Percentiles rank a stretch among this genome's conserved stretches.
phyloP scores from a whole-genome alignment of 1,140 invertebrate genomes.

The Liolophura sinensis region DNA sequence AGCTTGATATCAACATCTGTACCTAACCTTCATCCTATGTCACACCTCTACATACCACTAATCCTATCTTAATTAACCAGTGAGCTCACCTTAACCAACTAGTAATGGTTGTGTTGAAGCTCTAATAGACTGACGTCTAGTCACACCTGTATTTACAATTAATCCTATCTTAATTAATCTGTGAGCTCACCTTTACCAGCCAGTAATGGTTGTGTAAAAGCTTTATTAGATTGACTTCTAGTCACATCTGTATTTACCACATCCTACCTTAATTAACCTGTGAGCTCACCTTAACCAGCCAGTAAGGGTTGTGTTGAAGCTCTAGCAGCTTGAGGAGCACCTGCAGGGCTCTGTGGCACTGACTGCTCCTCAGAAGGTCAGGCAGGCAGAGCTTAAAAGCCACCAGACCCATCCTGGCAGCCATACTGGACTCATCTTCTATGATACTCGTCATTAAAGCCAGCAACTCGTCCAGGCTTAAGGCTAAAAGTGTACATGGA shows the following conservation, averaged over 20 bases:
- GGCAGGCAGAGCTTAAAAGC: constrained; percentile 63
- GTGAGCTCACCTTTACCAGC: too few relatives aligned
- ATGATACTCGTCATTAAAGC: constrained; percentile 46
- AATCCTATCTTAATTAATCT: too few relatives aligned
- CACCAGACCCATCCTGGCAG: constrained; percentile 50
- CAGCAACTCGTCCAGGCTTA: constrained; percentile 38
- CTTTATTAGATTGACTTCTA: too few relatives aligned
- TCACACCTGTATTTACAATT: too few relatives aligned
- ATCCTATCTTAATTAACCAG: too few relatives aligned
- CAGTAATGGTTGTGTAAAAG: too few relatives aligned
- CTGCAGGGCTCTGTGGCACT: constrained; percentile 54
- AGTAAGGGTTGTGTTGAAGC: constrained; percentile 77
- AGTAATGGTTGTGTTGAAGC: too few relatives aligned
- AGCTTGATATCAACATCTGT: constrained; percentile 67
- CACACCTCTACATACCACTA: too few relatives aligned
- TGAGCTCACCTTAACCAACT: too few relatives aligned
- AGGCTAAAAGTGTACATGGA: constrained; percentile 16
- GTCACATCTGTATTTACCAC: too few relatives aligned
- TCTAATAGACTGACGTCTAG: too few relatives aligned
- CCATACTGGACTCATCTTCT: constrained; percentile 55
- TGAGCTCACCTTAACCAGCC: constrained; percentile 77
- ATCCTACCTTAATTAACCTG: not conserved
- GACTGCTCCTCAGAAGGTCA: constrained; percentile 63
- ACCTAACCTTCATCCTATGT: too few relatives aligned
- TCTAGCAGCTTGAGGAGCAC: constrained; percentile 69